Evolutionary conservation across 2,888 invertebrate species (phyloP).

Genomic region (Sialis fuliginosa): DNA sequence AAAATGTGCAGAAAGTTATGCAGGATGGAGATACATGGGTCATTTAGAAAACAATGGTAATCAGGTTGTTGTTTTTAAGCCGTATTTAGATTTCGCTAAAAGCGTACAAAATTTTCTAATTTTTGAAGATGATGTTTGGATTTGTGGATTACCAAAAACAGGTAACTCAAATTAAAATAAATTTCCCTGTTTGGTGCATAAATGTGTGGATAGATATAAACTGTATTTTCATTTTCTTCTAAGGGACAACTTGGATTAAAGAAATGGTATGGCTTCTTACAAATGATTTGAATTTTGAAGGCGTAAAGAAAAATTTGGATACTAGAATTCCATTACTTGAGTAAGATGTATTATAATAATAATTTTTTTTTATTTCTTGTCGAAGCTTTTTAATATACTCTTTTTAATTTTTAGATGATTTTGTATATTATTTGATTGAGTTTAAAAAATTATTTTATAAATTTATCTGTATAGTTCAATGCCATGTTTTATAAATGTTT

Average conservation of each 20-base stretch:
- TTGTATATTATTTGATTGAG: neutral
- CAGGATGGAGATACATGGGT: too few species aligned
- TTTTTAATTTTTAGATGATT: neutral
- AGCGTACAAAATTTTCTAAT: conserved; percentile 39
- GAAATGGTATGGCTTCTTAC: conserved; percentile 87
- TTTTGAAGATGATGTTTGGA: conserved; percentile 61
- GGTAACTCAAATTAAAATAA: conserved; percentile 29
- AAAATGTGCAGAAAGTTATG: too few species aligned
- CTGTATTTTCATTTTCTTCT: conserved; percentile 6
- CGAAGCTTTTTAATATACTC: too few species aligned
- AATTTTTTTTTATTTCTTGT: neutral
- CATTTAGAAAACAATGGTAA: too few species aligned
- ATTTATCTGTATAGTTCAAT: too few species aligned
- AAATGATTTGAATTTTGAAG: conserved; percentile 59
- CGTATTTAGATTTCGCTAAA: too few species aligned
- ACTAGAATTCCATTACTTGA: conserved; percentile 62
- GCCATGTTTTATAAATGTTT: too few species aligned
- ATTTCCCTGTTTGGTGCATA: too few species aligned
- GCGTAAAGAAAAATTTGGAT: conserved; percentile 38
- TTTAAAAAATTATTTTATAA: too few species aligned
- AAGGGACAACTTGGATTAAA: conserved; percentile 83
- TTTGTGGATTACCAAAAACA: conserved; percentile 76
- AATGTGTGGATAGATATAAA: too few species aligned
- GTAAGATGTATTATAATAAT: conserved; percentile 16
- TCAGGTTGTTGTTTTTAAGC: too few species aligned